Percentiles rank a stretch among this genome's conserved stretches.
phyloP scores from a whole-genome alignment of 2,888 invertebrate species.

The Crossocerus cetratus region DNA sequence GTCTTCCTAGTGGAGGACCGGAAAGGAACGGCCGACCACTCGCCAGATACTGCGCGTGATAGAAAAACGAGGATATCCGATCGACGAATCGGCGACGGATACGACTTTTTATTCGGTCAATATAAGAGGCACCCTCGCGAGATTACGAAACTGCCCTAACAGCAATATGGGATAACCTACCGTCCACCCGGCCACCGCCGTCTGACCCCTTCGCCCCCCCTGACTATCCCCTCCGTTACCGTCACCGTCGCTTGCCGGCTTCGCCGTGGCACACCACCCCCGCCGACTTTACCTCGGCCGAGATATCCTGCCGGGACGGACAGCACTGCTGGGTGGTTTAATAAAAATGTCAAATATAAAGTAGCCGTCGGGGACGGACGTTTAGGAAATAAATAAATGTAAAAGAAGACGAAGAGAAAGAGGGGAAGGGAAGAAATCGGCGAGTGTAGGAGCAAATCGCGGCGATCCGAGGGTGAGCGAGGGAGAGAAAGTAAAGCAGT shows the following conservation, averaged over 20 bases:
- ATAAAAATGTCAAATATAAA: slow-evolving; percentile 77
- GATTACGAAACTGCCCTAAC: slow-evolving; percentile 71
- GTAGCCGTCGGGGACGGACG: slow-evolving; percentile 75
- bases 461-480: slow-evolving; percentile 24
- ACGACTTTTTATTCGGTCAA: slow-evolving; percentile 67
- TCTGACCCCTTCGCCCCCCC: slow-evolving; percentile 7
- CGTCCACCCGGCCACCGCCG: slow-evolving; percentile 29
- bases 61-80: slow-evolving; percentile 44
- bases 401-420: slow-evolving; percentile 58
- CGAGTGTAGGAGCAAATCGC: no score
- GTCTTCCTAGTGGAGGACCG: slow-evolving; percentile 21
- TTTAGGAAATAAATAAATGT: slow-evolving; percentile 76
- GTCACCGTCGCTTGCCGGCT: slow-evolving; percentile 16
- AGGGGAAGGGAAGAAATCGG: slow-evolving; percentile 6
- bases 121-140: slow-evolving; percentile 62
- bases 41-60: slow-evolving; percentile 6
- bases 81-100: slow-evolving; percentile 57
- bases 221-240: slow-evolving; percentile 25
- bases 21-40: background rate
- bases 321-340: slow-evolving; percentile 68
- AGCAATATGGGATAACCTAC: slow-evolving; percentile 65
- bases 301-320: slow-evolving; percentile 55
- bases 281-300: slow-evolving; percentile 12
- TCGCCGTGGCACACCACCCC: slow-evolving; percentile 14
- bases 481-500: slow-evolving; percentile 35